Conservation (phyloP, 2,888 invertebrate species). For the Cryptus armator region DNA sequence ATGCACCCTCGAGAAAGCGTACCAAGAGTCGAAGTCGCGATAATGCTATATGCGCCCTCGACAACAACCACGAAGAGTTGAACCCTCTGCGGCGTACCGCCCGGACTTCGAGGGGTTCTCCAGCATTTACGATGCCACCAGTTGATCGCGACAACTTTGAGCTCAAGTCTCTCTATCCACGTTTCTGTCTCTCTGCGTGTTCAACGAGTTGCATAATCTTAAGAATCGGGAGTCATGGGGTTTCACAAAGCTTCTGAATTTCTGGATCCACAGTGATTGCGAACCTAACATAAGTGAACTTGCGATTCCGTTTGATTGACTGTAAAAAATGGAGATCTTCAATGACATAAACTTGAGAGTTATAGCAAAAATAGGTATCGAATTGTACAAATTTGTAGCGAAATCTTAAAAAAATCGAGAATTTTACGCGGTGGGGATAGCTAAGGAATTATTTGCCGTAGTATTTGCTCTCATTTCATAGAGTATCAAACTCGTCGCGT, state of each 20-base stretch:
- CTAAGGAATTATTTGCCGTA: too few species aligned
- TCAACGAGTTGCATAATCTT: too few species aligned
- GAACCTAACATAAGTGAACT: not conserved
- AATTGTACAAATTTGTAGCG: not conserved
- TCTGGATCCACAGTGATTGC: not conserved
- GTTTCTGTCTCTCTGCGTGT: not conserved
- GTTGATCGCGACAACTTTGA: constrained; percentile 61
- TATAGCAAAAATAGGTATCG: not conserved
- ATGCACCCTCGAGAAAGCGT: too few species aligned
- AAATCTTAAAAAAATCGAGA: not conserved
- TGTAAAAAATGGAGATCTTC: not conserved
- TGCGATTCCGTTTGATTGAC: not conserved
- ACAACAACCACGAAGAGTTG: constrained; percentile 18
- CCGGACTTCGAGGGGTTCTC: constrained; percentile 23
- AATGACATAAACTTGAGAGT: not conserved
- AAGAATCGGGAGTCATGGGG: not conserved
- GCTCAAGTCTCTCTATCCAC: not conserved
- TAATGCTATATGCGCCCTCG: constrained; percentile 7
- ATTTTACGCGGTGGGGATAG: not conserved
- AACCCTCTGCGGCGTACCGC: constrained; percentile 13
- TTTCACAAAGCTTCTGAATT: not conserved
- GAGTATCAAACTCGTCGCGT: too few species aligned
- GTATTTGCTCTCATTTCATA: too few species aligned
- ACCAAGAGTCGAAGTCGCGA: not conserved
- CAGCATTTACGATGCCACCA: constrained; percentile 61